Evolutionary conservation across 2,113 vertebrate genomes (phyloP), one percentile per base, ranked within the genome.

Genomic region (Corythaeola cristata): DNA sequence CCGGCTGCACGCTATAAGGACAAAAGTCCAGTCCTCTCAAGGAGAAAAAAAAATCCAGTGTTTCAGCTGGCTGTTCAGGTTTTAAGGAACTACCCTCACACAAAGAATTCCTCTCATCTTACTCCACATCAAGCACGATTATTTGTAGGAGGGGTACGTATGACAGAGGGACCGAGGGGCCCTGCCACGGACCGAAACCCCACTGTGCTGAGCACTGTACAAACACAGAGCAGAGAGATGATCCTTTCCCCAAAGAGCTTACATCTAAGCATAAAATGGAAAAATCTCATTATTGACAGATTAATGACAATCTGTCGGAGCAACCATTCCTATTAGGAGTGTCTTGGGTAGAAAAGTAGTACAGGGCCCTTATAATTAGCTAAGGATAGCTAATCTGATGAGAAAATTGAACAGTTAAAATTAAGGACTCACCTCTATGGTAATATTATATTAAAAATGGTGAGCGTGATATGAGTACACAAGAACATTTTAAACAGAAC

Each of bases 201-300:
- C 68, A 33, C 95, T 44, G 79, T 13, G 90, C 86, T 71, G 74
- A 94, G 93, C 75, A 12, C 81, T 33, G 56, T 49, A 76, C 68
- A 91, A 86, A 95, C 26, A 91, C 64, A 28, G 74, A 73, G 77
- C 77, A 69, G 41, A 45, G 88, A 91, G 94, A 95, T 94, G 80
- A 97, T 91, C 92, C 91, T 62, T 85, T 66, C 84, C 84, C 77
- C 89, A 83, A 91, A 97, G 86, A 93, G 95, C 96, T 96, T 92
- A 95, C 50, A 82, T 22, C 63, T 32, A 41, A 87, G 80, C 77
- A 69, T 50, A 93, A 82, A 79, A 89, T 26, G 7, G 56, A 91
- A 88, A 97, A 95, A 97, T 95, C 94, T 89, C 92, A 89, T 96
- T 97, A 96, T 55, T 95, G 91, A 82, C 84, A 97, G 95, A 97